Evolutionary conservation across 2,113 vertebrate genomes (phyloP).

Genomic region (Poeciliopsis retropinna): DNA sequence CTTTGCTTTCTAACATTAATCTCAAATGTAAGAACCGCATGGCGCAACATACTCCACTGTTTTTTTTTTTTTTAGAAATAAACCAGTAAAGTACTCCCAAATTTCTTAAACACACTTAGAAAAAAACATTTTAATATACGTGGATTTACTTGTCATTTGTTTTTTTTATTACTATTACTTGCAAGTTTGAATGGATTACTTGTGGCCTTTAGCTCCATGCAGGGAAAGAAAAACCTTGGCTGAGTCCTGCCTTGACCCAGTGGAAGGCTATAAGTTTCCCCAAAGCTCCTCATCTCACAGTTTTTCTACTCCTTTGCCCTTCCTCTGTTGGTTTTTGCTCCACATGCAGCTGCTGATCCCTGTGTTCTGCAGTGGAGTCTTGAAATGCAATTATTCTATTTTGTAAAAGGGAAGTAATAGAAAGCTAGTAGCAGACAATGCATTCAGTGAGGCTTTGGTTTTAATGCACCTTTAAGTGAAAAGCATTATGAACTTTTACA

Average conservation of each 20-base stretch:
- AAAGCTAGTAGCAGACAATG: constrained; percentile 16
- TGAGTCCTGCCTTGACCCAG: constrained; percentile 36
- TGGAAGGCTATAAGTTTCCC: constrained; percentile 35
- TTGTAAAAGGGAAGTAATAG: constrained; percentile 4
- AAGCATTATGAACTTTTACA: constrained; percentile 28
- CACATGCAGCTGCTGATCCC: constrained; percentile 27
- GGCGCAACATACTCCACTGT: background rate
- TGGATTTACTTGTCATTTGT: background rate
- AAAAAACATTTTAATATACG: background rate
- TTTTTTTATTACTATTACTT: background rate
- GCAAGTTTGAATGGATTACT: constrained; percentile 21
- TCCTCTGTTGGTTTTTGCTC: constrained; percentile 1
- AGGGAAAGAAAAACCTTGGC: constrained; percentile 39
- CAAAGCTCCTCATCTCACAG: constrained; percentile 31
- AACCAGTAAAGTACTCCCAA: background rate
- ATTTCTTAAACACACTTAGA: background rate
- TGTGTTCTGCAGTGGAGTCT: constrained; percentile 46
- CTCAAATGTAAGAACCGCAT: background rate
- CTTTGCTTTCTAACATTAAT: background rate
- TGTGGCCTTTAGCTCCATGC: constrained; percentile 32
- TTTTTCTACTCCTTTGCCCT: background rate
- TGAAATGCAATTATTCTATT: constrained; percentile 73
- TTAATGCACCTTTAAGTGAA: constrained; percentile 2
- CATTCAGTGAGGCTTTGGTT: constrained; percentile 6
- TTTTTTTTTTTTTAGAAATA: background rate